These are phyloP conservation scores for Ethmia dodecea DNA, from an alignment of 2,888 invertebrate genomes.

Conservation along the genomic window DNA sequence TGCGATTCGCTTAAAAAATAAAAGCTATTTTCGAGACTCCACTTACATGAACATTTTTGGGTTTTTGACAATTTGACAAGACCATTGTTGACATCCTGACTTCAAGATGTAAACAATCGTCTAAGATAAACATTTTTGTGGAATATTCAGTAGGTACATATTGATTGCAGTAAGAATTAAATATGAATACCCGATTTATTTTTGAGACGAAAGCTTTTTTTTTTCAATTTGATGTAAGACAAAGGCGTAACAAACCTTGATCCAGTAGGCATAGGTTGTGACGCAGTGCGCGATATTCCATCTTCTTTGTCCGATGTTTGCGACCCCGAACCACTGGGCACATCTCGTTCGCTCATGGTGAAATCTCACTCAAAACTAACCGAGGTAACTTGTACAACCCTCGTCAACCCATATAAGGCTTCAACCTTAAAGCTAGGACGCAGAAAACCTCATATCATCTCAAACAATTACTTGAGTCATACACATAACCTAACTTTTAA, in stretches of 20 bases:
- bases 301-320: conserved; percentile 41
- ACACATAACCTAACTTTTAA: conserved; percentile 55
- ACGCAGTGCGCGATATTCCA: conserved; percentile 34
- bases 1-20: too few relatives aligned
- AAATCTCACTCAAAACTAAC: conserved; percentile 32
- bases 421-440: conserved; percentile 36
- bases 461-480: conserved; percentile 42
- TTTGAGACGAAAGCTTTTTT: too few relatives aligned
- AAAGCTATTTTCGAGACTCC: too few relatives aligned
- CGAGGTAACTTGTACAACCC: conserved; percentile 27
- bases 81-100: too few relatives aligned
- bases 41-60: too few relatives aligned
- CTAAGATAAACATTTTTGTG: too few relatives aligned
- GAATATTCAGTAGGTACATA: too few relatives aligned
- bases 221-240: too few relatives aligned
- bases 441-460: conserved; percentile 53
- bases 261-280: conserved; percentile 53
- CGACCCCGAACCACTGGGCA: conserved; percentile 43
- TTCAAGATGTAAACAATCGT: too few relatives aligned
- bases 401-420: conserved; percentile 57
- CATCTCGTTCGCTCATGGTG: conserved; percentile 59
- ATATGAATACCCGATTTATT: too few relatives aligned
- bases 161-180: too few relatives aligned
- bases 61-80: too few relatives aligned
- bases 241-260: conserved; percentile 52